Conservation (phyloP, 64 coral and sea anemone genomes). For the Pachyseris speciosa region DNA sequence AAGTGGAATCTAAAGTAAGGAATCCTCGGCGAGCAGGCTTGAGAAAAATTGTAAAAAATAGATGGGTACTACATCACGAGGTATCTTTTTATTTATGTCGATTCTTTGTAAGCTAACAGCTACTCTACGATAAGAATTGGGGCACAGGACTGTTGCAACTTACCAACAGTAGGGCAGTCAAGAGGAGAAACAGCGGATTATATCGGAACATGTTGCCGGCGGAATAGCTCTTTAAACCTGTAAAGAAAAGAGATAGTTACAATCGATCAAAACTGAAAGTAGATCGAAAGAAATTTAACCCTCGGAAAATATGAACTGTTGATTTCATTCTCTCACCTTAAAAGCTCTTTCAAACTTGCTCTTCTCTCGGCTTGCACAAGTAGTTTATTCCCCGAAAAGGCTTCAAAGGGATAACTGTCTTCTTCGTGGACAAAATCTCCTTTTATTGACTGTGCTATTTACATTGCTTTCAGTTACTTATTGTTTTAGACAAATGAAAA, state of each 20-base stretch:
- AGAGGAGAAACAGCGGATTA: not conserved
- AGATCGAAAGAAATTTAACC: too few species aligned
- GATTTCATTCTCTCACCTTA: too few species aligned
- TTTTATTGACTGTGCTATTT: not conserved
- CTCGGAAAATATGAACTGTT: too few species aligned
- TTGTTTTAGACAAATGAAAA: not conserved
- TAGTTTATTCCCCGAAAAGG: not conserved
- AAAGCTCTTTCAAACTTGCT: not conserved
- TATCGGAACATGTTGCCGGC: not conserved
- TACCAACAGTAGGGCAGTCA: not conserved
- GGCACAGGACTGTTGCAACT: not conserved
- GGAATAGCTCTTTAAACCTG: not conserved
- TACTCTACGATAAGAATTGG: too few species aligned
- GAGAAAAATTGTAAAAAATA: too few species aligned
- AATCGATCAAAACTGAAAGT: too few species aligned
- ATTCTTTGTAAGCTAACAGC: too few species aligned
- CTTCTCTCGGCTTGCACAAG: not conserved
- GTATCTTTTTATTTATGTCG: too few species aligned
- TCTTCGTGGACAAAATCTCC: not conserved
- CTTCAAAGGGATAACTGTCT: not conserved
- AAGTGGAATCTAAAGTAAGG: too few species aligned
- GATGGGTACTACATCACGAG: too few species aligned
- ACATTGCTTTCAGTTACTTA: not conserved
- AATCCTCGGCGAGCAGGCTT: too few species aligned
- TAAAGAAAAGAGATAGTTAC: not conserved